Evolutionary conservation across 2,888 invertebrate genomes (phyloP).

Genomic region (Xestia rhomboidea): DNA sequence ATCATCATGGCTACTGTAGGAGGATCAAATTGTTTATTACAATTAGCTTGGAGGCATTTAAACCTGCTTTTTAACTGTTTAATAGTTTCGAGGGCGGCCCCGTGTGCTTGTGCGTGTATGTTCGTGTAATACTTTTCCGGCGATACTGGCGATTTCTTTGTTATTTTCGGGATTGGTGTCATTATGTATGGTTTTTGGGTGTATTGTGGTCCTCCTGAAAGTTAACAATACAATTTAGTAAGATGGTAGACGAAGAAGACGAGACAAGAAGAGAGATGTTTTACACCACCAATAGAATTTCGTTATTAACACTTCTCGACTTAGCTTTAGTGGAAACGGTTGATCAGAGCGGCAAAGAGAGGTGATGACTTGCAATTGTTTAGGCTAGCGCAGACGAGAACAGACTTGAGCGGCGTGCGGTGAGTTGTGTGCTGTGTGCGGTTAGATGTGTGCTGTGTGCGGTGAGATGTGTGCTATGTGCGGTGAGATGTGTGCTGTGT

Average conservation of each 20-base stretch:
- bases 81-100: slow-evolving; percentile 79
- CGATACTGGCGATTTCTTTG: slow-evolving; percentile 85
- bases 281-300: no score
- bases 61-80: slow-evolving; percentile 86
- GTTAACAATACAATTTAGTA: neutral
- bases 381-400: no score
- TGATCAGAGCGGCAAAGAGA: no score
- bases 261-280: no score
- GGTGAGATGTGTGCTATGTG: no score
- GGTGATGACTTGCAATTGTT: no score
- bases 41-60: slow-evolving; percentile 86
- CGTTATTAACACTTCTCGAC: no score
- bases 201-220: slow-evolving; percentile 83
- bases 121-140: slow-evolving; percentile 85
- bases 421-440: no score
- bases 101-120: slow-evolving; percentile 80
- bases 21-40: slow-evolving; percentile 86
- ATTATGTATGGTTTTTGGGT: slow-evolving; percentile 83
- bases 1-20: slow-evolving; percentile 81
- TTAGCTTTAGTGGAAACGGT: no score
- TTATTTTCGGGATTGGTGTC: slow-evolving; percentile 85
- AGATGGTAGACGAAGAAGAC: neutral
- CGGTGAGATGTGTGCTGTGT: no score
- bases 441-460: no score
- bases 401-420: no score